Conservation (phyloP, 2,888 invertebrate genomes). For the Linnaemya tessellans region DNA sequence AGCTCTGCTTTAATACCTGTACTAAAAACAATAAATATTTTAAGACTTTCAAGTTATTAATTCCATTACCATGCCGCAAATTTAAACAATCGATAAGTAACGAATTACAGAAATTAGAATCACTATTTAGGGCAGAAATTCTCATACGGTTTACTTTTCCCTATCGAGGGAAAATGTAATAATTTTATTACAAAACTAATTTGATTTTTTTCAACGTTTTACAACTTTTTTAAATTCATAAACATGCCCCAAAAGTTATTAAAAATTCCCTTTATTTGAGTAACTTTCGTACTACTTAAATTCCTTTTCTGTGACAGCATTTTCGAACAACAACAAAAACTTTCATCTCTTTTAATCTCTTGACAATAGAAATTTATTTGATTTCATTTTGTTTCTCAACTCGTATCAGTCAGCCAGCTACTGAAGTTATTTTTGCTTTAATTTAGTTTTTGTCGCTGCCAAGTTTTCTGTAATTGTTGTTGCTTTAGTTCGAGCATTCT, state of each 20-base stretch:
- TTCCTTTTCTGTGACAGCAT: conserved; percentile 23
- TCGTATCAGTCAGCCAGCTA: conserved; percentile 44
- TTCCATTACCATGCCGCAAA: no score
- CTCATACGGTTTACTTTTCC: no score
- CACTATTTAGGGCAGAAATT: no score
- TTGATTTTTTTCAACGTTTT: neutral
- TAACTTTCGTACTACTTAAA: conserved; percentile 12
- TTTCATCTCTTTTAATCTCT: conserved; percentile 61
- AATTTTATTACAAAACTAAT: neutral
- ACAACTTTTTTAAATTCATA: neutral
- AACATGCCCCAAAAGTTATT: neutral
- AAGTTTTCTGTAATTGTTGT: conserved; percentile 56
- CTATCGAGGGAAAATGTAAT: neutral
- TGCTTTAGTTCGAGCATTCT: conserved; percentile 56
- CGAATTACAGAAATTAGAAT: no score
- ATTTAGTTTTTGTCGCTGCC: conserved; percentile 44
- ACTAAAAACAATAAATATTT: no score
- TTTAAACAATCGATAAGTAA: no score
- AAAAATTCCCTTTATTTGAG: conserved; percentile 20
- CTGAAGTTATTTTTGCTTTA: conserved; percentile 49
- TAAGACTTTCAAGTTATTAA: no score
- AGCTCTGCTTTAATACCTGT: no score
- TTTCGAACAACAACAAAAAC: conserved; percentile 13
- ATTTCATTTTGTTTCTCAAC: conserved; percentile 40
- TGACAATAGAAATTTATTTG: conserved; percentile 63